Evolutionary conservation across 2,113 vertebrate genomes (phyloP).

Genomic region (Puntigrus tetrazona): DNA sequence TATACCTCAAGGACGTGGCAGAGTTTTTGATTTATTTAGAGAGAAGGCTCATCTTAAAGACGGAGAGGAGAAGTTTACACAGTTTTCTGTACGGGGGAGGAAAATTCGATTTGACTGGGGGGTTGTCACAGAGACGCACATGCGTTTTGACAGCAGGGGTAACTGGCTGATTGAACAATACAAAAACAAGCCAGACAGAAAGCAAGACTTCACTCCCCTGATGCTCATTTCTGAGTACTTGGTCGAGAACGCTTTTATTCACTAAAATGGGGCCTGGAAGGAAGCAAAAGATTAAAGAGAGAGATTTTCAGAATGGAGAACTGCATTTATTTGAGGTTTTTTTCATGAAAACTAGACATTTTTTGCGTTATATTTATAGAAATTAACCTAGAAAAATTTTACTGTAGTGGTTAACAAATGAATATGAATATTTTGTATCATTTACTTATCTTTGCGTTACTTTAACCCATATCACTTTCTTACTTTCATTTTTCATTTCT

Average conservation of each 20-base stretch:
- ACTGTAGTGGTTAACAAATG: not conserved
- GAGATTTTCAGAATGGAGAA: not conserved
- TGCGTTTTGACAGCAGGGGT: conserved; percentile 64
- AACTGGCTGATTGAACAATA: conserved; percentile 69
- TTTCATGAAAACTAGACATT: not conserved
- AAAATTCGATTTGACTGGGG: conserved; percentile 59
- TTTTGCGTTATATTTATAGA: not conserved
- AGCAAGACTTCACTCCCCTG: conserved; percentile 55
- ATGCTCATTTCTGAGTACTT: conserved; percentile 66
- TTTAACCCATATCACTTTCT: not conserved
- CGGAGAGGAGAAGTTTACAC: conserved; percentile 47
- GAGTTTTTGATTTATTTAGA: conserved; percentile 64
- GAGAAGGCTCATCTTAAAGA: conserved; percentile 59
- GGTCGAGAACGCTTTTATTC: conserved; percentile 56
- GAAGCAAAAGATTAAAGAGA: conserved; percentile 16
- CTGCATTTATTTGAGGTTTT: not conserved
- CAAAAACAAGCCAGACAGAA: conserved; percentile 68
- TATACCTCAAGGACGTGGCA: conserved; percentile 60
- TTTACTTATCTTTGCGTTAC: not conserved
- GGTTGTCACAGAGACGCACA: conserved; percentile 58
- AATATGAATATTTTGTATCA: not conserved
- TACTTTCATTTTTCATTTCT: too few relatives aligned
- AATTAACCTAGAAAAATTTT: not conserved
- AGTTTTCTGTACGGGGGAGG: conserved; percentile 48
- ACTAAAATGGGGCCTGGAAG: conserved; percentile 44